These are phyloP conservation scores for Sternotherus odoratus DNA, from an alignment of 2,797 vertebrate species.

Conservation along the genomic window DNA sequence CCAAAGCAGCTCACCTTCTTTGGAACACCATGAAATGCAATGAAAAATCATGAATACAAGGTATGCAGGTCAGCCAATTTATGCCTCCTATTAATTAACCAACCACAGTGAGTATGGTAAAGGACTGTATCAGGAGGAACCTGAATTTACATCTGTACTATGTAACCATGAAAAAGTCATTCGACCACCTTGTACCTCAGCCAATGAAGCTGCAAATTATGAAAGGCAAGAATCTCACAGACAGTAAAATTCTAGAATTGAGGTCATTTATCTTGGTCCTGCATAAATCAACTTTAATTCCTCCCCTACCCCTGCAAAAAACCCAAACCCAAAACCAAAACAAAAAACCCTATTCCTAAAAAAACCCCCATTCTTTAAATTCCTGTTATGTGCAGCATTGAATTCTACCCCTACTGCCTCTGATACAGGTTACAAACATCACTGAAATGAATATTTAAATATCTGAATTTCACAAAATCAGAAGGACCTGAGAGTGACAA, in stretches of 20 bases:
- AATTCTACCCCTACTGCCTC: accelerated
- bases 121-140: neutral
- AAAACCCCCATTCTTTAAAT: neutral
- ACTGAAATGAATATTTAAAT: neutral
- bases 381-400: neutral
- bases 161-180: neutral
- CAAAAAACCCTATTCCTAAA: neutral
- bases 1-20: neutral
- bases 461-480: neutral
- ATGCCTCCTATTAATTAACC: accelerated
- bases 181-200: neutral
- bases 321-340: too few species aligned
- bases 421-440: neutral
- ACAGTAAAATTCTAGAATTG: neutral
- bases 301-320: neutral
- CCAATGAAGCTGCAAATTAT: neutral
- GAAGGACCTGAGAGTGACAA: neutral
- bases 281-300: neutral
- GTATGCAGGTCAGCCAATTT: neutral
- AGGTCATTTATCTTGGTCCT: neutral
- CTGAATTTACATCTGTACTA: neutral
- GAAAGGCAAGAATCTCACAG: neutral
- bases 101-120: neutral
- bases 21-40: neutral
- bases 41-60: neutral